phyloP scores from a whole-genome alignment of 2,888 invertebrate genomes.

The Thalpophila matura region DNA sequence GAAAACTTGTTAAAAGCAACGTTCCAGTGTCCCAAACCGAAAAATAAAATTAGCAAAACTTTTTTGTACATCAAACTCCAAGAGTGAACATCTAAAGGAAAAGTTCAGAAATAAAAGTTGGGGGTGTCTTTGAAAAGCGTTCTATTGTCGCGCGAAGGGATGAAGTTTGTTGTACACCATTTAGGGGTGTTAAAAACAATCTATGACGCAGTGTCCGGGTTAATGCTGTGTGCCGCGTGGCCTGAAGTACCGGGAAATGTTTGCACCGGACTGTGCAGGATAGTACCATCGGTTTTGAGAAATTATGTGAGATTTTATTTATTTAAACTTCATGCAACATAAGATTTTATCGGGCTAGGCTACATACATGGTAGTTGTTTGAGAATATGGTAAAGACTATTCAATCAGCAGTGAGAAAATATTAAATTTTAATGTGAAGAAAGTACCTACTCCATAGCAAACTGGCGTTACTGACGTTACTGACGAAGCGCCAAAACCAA shows the following conservation, averaged over 20 bases:
- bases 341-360: no score
- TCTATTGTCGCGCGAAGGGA: slow-evolving; percentile 60
- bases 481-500: no score
- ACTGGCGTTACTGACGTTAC: no score
- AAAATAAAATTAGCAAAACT: slow-evolving; percentile 60
- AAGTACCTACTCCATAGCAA: no score
- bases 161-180: slow-evolving; percentile 78
- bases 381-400: no score
- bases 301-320: neutral
- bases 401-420: no score
- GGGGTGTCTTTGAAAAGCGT: slow-evolving; percentile 58
- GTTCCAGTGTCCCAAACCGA: slow-evolving; percentile 34
- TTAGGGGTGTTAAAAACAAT: slow-evolving; percentile 82
- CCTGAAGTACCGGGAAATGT: slow-evolving; percentile 62
- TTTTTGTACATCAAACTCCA: slow-evolving; percentile 55
- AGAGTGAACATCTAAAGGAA: slow-evolving; percentile 48
- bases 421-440: no score
- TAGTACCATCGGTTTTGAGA: slow-evolving; percentile 36
- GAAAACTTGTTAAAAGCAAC: slow-evolving; percentile 57
- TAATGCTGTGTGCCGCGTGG: slow-evolving; percentile 68
- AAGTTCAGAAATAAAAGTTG: slow-evolving; percentile 61
- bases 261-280: slow-evolving; percentile 56
- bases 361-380: no score
- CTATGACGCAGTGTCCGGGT: slow-evolving; percentile 75
- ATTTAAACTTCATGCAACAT: no score